Conservation (phyloP, 1,140 invertebrate genomes). For the Neodiprion pinetum region DNA sequence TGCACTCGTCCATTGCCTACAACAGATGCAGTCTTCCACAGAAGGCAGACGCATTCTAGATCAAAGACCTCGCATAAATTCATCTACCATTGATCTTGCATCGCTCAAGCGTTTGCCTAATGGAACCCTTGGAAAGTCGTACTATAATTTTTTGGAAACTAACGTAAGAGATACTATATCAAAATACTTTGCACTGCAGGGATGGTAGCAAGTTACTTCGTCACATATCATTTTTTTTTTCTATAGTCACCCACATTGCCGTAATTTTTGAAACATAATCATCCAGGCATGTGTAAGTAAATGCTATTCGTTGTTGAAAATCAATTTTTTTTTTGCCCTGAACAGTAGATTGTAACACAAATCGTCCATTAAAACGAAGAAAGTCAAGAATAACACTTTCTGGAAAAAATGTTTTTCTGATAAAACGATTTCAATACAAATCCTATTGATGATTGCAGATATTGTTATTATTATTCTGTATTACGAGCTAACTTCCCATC, state of each 20-base stretch:
- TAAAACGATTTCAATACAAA: too few species aligned
- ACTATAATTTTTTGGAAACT: slow-evolving; percentile 80
- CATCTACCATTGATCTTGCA: slow-evolving; percentile 79
- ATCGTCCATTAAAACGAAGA: slow-evolving; percentile 10
- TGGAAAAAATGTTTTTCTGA: too few species aligned
- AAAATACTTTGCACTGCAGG: too few species aligned
- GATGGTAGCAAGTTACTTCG: too few species aligned
- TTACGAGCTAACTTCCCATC: too few species aligned
- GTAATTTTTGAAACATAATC: not conserved
- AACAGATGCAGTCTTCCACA: slow-evolving; percentile 69
- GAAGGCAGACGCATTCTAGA: slow-evolving; percentile 78
- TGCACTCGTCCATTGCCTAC: slow-evolving; percentile 73
- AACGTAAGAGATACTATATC: slow-evolving; percentile 67
- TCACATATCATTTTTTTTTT: not conserved
- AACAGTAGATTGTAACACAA: not conserved
- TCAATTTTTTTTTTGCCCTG: slow-evolving; percentile 12
- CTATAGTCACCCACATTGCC: slow-evolving; percentile 18
- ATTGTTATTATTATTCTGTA: too few species aligned
- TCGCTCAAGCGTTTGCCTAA: slow-evolving; percentile 75
- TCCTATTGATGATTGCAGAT: too few species aligned
- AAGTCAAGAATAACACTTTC: not conserved
- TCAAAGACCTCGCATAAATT: slow-evolving; percentile 88
- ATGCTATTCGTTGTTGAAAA: slow-evolving; percentile 11
- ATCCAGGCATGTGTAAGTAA: not conserved
- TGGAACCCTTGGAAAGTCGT: slow-evolving; percentile 84